Evolutionary conservation across 2,113 vertebrate species (phyloP), one percentile per base, ranked within the genome.

Genomic region (Talpa occidentalis): DNA sequence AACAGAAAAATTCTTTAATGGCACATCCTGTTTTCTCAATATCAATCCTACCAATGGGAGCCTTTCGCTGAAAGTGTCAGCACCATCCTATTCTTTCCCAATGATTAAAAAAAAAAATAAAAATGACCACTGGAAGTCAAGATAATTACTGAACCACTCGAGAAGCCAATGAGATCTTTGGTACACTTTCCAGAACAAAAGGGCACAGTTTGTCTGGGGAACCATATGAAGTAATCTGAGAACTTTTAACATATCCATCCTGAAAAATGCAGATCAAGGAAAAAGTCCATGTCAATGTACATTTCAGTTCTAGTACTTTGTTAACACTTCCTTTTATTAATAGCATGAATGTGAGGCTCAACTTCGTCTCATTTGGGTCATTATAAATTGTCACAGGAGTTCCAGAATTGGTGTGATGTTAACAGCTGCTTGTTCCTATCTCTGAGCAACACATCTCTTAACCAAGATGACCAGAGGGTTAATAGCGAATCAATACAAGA

Each of bases 1-100:
- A 56, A 54, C 52, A 94, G 95, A 91, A 37, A 90, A 70, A 94
- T 62, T 14, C 6, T 42, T 94, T 92, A 80, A 93, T 54, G 30
- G 28, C 12, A 89, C 30, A 81, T 49, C 24, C 21, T 82, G 16
- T 97, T 92, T 95, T 80, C 87, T 91, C 66, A 73, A 37, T 91
- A 79, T n/a, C n/a, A 80, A 28, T 32, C 19, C 35, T 76, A 92
- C n/a, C 60, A 93, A 91, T 87, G 87, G 94, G 12, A 88, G 54
- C 90, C 67, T 94, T 91, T 77, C 35, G 88, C 52, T 93, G 60
- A 91, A 81, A 83, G 19, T 70, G 17, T 81, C 12, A 91, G 47
- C 12, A 70, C 30, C 64, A 69, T 81, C 26, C 90, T 92, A 76
- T 94, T 93, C 32, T 91, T 94, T 93, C 54, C 59, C 66, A 54